A percentile compares a stretch with the other conserved stretches of the same genome.
Conservation (phyloP, 2,888 invertebrate genomes). For the Eulithis prunata region DNA sequence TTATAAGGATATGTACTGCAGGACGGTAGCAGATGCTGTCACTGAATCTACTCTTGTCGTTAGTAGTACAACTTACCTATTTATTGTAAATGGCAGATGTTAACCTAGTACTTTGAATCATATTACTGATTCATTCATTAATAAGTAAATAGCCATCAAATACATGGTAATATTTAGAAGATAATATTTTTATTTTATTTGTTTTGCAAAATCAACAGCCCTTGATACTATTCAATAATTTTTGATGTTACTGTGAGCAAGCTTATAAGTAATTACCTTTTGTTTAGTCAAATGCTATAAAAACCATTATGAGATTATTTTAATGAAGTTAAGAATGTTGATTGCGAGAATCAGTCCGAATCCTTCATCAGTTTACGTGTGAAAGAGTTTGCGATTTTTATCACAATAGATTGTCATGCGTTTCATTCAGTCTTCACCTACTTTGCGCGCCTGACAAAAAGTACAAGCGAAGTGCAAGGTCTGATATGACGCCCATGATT, state of each 20-base stretch:
- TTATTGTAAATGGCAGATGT: slow-evolving; percentile 17
- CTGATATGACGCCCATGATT: slow-evolving; percentile 21
- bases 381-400: slow-evolving; percentile 44
- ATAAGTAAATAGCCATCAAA: slow-evolving; percentile 29
- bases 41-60: background rate
- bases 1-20: background rate
- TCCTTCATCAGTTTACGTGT: slow-evolving; percentile 49
- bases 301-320: slow-evolving; percentile 42
- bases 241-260: slow-evolving; percentile 35
- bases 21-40: background rate
- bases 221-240: slow-evolving; percentile 22
- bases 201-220: too few species aligned
- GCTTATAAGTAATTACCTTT: slow-evolving; percentile 40
- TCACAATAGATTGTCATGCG: slow-evolving; percentile 45
- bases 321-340: slow-evolving; percentile 41
- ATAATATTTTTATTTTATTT: slow-evolving; percentile 15
- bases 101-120: slow-evolving; percentile 14
- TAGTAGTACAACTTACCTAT: background rate
- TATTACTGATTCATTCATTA: slow-evolving; percentile 28
- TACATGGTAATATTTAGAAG: slow-evolving; percentile 25
- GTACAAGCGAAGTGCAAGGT: slow-evolving; percentile 55
- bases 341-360: slow-evolving; percentile 46
- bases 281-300: slow-evolving; percentile 39
- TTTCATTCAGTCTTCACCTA: slow-evolving; percentile 47
- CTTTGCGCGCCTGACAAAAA: slow-evolving; percentile 38